phyloP scores from a whole-genome alignment of 2,888 invertebrate genomes.

The Pemphredon lugubris region DNA sequence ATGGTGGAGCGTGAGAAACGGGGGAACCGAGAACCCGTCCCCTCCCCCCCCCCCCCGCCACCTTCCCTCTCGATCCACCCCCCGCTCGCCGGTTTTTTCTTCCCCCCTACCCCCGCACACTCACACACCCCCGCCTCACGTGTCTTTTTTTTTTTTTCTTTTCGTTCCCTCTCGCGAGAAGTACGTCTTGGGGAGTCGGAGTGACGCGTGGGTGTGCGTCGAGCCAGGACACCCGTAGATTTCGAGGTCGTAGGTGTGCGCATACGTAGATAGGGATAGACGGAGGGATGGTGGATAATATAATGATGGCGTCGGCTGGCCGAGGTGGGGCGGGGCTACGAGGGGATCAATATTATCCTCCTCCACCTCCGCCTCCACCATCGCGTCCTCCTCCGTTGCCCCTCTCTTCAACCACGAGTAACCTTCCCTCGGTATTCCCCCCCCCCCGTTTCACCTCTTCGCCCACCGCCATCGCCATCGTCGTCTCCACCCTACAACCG shows the following conservation, averaged over 20 bases:
- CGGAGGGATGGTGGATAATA: conserved; percentile 81
- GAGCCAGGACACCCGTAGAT: conserved; percentile 57
- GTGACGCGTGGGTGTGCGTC: conserved; percentile 43
- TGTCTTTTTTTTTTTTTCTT: background rate
- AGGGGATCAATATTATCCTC: conserved; percentile 81
- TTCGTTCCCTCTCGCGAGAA: background rate
- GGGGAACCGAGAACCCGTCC: background rate
- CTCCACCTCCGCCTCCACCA: conserved; percentile 76
- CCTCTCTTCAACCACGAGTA: conserved; percentile 54
- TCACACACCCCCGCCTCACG: too few relatives aligned
- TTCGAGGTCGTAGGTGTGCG: conserved; percentile 65
- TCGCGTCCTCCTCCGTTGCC: conserved; percentile 59
- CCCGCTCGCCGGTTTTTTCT: too few relatives aligned
- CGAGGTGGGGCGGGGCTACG: conserved; percentile 81
- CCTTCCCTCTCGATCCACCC: too few relatives aligned
- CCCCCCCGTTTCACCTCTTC: conserved; percentile 50
- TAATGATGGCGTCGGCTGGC: conserved; percentile 80
- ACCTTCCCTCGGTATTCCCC: conserved; percentile 45
- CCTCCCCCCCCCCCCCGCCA: too few relatives aligned
- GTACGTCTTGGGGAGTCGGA: conserved; percentile 8
- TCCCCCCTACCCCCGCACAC: too few relatives aligned
- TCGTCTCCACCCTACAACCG: conserved; percentile 58
- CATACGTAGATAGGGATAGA: conserved; percentile 71
- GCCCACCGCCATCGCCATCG: conserved; percentile 41
- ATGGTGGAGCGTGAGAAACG: background rate